Percentiles rank a stretch among this genome's conserved stretches.
Conservation (phyloP, 2,888 invertebrate genomes). For the Macrosiphum euphorbiae region DNA sequence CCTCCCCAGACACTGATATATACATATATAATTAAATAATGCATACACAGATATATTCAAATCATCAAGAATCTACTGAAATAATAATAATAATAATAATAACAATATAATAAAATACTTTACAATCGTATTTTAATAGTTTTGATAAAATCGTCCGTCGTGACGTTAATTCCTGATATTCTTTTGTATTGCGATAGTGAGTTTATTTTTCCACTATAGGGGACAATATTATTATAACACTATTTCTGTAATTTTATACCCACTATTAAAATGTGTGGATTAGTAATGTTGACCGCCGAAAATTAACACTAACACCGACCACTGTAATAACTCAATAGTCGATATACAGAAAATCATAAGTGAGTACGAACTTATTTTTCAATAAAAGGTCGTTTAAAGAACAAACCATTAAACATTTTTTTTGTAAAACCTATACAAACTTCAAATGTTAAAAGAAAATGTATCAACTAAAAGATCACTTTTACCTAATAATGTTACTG, state of each 20-base stretch:
- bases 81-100: too few relatives aligned
- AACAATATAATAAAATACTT: not conserved
- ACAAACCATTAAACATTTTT: too few relatives aligned
- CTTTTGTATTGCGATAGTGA: not conserved
- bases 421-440: too few relatives aligned
- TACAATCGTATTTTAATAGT: not conserved
- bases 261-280: not conserved
- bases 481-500: not conserved
- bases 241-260: not conserved
- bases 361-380: not conserved
- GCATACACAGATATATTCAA: not conserved
- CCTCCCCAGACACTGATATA: not conserved
- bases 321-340: not conserved
- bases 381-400: not conserved
- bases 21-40: not conserved
- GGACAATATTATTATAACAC: not conserved
- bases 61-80: not conserved
- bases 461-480: too few relatives aligned
- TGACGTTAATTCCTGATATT: not conserved
- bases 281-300: not conserved
- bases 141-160: not conserved
- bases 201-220: not conserved
- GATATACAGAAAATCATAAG: not conserved
- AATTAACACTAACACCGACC: not conserved
- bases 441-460: too few relatives aligned